These are phyloP conservation scores for Malaclemys terrapin DNA, from an alignment of 2,113 vertebrate genomes.

Conservation along the genomic window DNA sequence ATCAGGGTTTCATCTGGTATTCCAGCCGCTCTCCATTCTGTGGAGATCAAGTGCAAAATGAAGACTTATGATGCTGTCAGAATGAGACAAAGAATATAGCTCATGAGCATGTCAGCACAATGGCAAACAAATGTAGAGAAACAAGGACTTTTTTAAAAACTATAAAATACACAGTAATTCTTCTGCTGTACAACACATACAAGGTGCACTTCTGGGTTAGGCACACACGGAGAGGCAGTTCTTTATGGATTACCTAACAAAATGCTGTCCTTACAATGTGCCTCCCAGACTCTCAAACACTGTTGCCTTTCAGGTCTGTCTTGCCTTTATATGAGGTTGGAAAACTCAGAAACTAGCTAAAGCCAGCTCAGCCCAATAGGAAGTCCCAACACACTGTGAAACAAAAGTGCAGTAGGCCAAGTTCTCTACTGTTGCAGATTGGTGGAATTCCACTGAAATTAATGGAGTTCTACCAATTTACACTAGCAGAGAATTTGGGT, in stretches of 20 bases:
- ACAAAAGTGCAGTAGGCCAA: accelerated
- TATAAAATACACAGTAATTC: accelerated
- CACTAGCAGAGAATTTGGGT: neutral
- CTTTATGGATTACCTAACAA: accelerated
- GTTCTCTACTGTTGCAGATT: neutral
- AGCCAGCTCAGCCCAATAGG: neutral
- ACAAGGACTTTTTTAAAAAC: neutral
- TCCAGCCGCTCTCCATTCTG: neutral
- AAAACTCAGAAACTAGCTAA: neutral
- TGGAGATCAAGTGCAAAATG: neutral
- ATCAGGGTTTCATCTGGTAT: neutral
- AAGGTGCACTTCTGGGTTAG: neutral
- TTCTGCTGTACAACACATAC: neutral
- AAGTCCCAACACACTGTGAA: neutral
- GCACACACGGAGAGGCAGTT: accelerated
- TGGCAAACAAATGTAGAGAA: neutral
- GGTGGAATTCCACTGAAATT: neutral
- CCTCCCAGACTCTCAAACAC: neutral
- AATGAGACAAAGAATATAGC: neutral
- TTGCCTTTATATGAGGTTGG: neutral
- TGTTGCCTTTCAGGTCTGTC: neutral
- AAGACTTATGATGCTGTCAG: neutral
- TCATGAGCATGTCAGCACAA: neutral
- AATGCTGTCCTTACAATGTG: neutral
- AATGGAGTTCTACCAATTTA: neutral